phyloP scores from a whole-genome alignment of 2,113 vertebrate species.

The Eurypyga helias region DNA sequence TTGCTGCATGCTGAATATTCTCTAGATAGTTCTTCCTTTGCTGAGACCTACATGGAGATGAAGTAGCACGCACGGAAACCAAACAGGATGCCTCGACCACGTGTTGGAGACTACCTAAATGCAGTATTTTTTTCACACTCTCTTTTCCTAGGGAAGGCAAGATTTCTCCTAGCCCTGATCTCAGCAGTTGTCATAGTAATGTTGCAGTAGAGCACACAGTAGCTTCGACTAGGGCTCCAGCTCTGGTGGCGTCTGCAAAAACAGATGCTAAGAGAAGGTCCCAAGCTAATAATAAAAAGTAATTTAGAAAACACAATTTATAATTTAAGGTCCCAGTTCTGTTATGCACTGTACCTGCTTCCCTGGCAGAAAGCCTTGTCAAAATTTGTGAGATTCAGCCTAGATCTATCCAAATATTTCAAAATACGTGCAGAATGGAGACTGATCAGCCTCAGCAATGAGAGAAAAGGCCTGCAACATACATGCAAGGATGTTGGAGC shows the following conservation, averaged over 20 bases:
- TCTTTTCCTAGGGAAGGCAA: neutral
- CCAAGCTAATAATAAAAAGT: neutral
- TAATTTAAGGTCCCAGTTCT: neutral
- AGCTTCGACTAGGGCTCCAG: neutral
- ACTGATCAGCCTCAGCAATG: neutral
- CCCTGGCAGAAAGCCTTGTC: neutral
- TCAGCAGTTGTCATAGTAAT: conserved; percentile 32
- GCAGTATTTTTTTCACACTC: neutral
- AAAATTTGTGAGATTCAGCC: neutral
- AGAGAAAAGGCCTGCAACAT: neutral
- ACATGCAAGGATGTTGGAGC: neutral
- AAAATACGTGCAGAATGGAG: neutral
- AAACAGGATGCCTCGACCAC: neutral
- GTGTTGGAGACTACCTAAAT: conserved; percentile 1
- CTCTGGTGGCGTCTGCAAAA: neutral
- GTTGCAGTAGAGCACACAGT: neutral
- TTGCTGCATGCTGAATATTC: conserved; percentile 25
- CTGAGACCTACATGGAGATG: conserved; percentile 1
- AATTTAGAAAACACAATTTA: neutral
- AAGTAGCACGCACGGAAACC: neutral
- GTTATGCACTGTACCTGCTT: neutral
- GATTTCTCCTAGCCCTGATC: neutral
- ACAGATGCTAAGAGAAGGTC: neutral
- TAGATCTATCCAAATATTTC: neutral
- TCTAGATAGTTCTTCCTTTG: conserved; percentile 10